Conservation (phyloP, 2,888 invertebrate genomes). For the Leucoptera coffeella region DNA sequence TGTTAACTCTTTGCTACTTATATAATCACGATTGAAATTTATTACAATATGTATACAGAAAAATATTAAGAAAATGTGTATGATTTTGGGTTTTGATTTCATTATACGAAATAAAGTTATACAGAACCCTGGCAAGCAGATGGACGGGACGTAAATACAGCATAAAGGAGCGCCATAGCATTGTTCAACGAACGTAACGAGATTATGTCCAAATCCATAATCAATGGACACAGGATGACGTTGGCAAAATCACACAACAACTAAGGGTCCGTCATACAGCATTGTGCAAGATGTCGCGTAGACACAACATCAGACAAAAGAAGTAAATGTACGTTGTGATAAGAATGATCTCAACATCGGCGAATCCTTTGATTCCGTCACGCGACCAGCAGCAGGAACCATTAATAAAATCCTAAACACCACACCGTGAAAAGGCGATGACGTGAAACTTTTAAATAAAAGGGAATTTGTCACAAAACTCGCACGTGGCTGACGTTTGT, state of each 20-base stretch:
- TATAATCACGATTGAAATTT: too few relatives aligned
- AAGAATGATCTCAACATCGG: conserved; percentile 26
- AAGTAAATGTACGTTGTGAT: conserved; percentile 15
- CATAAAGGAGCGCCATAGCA: too few relatives aligned
- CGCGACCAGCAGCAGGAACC: too few relatives aligned
- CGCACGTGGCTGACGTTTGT: conserved; percentile 3
- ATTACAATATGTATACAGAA: too few relatives aligned
- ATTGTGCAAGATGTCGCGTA: conserved; percentile 37
- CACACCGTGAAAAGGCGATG: conserved; percentile 22
- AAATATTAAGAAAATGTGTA: too few relatives aligned
- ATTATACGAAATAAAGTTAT: too few relatives aligned
- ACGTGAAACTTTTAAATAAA: conserved; percentile 16
- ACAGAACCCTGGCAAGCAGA: too few relatives aligned
- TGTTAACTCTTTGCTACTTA: too few relatives aligned
- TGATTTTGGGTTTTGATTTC: too few relatives aligned
- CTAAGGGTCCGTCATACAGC: conserved; percentile 21
- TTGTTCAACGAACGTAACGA: conserved; percentile 19
- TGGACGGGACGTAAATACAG: too few relatives aligned
- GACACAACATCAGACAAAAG: conserved; percentile 23
- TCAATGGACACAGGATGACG: conserved; percentile 38
- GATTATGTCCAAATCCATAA: conserved; percentile 30
- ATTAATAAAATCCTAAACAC: conserved; percentile 40
- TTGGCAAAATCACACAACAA: conserved; percentile 17
- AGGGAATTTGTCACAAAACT: conserved; percentile 12
- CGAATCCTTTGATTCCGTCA: conserved; percentile 28